Percentiles rank a stretch among this genome's conserved stretches.
These are phyloP conservation scores for Poecilia picta DNA, from an alignment of 2,797 vertebrate species.

Conservation along the genomic window DNA sequence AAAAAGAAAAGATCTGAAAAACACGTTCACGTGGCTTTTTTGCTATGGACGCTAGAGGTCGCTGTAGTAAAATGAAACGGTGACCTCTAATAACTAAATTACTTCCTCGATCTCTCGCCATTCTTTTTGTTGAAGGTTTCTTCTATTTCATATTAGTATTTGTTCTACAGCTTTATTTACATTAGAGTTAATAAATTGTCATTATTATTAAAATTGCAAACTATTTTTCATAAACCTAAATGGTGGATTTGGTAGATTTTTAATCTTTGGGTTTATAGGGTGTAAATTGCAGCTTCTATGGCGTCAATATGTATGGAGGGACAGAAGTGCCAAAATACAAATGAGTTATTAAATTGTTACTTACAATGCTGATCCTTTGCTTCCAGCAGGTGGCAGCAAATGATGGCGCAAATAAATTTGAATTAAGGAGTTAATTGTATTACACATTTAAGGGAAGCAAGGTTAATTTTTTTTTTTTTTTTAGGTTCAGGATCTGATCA, in stretches of 20 bases:
- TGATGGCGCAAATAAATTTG: neutral
- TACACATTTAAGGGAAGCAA: neutral
- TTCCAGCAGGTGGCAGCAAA: constrained; percentile 54
- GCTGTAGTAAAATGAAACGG: neutral
- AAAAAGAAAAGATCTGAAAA: neutral
- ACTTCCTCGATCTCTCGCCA: neutral
- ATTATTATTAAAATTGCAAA: neutral
- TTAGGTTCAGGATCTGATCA: neutral
- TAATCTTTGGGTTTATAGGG: neutral
- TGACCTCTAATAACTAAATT: neutral
- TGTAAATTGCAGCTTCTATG: neutral
- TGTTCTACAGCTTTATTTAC: neutral
- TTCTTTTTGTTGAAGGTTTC: neutral
- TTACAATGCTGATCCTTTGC: constrained; percentile 4
- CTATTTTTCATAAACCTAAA: neutral
- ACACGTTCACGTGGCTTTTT: too few relatives aligned
- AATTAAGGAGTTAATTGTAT: neutral
- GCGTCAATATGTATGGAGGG: neutral
- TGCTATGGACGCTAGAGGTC: neutral
- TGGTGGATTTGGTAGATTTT: neutral
- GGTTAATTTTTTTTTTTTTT: neutral
- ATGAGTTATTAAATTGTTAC: neutral
- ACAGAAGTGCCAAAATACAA: neutral
- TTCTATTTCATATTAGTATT: neutral
- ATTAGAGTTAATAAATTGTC: neutral